Evolutionary conservation across 2,113 vertebrate genomes (phyloP).

Genomic region (Etheostoma spectabile): DNA sequence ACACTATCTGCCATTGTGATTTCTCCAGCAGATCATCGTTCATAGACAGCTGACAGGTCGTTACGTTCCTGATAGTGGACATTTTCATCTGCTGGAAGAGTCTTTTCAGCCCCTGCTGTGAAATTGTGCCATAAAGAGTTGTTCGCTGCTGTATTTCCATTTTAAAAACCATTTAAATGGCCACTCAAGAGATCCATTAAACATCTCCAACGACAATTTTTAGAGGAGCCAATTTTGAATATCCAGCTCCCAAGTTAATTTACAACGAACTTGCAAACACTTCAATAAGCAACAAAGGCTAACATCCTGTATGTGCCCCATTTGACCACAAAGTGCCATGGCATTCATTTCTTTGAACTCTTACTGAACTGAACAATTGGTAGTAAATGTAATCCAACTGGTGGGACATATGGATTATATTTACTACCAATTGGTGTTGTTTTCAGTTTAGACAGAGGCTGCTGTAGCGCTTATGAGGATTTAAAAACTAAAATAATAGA

Average conservation of each 20-base stretch:
- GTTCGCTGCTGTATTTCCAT: not conserved
- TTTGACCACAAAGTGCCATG: not conserved
- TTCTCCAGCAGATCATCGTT: constrained; percentile 36
- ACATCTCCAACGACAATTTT: not conserved
- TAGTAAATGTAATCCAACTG: not conserved
- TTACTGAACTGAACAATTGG: not conserved
- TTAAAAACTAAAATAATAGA: too few relatives aligned
- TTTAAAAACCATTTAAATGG: constrained; percentile 1
- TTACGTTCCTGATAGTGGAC: constrained; percentile 12
- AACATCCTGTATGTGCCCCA: too few relatives aligned
- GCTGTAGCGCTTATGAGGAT: too few relatives aligned
- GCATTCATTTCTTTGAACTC: not conserved
- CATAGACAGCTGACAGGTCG: constrained; percentile 8
- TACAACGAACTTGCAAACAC: too few relatives aligned
- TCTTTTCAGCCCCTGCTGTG: constrained; percentile 11
- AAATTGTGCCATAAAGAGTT: constrained; percentile 7
- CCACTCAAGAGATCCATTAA: constrained; percentile 2
- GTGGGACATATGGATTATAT: too few relatives aligned
- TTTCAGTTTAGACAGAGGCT: too few relatives aligned
- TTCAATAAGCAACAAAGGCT: not conserved
- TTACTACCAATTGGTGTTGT: too few relatives aligned
- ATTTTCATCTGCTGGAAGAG: constrained; percentile 13
- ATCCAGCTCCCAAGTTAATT: not conserved
- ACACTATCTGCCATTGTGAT: constrained; percentile 26
- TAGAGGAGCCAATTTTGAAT: not conserved